Conservation (phyloP, 2,888 invertebrate genomes). For the Melipona beecheii region DNA sequence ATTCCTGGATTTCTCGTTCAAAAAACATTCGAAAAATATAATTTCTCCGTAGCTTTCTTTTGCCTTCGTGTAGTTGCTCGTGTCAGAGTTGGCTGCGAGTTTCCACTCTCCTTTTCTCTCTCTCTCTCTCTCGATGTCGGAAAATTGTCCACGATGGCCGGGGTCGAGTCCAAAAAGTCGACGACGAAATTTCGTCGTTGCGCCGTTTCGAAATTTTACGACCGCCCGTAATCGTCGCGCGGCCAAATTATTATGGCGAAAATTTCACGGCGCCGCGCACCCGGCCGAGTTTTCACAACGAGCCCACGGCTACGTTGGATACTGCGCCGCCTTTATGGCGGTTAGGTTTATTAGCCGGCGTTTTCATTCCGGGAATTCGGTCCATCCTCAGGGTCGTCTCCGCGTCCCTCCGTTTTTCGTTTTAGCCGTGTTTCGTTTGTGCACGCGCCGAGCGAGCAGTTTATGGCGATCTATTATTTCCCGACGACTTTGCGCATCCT, state of each 20-base stretch:
- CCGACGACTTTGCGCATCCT: too few relatives aligned
- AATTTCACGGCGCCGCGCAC: conserved; percentile 59
- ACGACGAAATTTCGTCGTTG: conserved; percentile 43
- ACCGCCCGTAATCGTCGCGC: conserved; percentile 77
- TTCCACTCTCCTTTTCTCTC: neutral
- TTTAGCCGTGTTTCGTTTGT: neutral
- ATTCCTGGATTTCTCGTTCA: too few relatives aligned
- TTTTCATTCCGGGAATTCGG: conserved; percentile 35
- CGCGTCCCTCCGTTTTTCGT: neutral
- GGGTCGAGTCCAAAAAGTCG: conserved; percentile 12
- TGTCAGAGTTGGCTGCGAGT: neutral
- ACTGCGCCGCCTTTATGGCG: conserved; percentile 72
- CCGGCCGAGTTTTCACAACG: conserved; percentile 71
- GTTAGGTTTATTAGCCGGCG: conserved; percentile 77
- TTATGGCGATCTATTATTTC: neutral
- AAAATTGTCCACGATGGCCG: conserved; percentile 8
- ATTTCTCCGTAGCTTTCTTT: neutral
- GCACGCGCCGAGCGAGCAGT: neutral
- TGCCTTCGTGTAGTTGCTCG: neutral
- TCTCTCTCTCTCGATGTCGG: neutral
- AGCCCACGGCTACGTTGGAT: conserved; percentile 55
- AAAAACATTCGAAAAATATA: neutral
- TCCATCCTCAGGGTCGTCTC: conserved; percentile 2
- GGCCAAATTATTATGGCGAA: conserved; percentile 79
- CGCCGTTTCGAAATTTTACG: conserved; percentile 78